These are phyloP conservation scores for Leptinotarsa texana DNA, from an alignment of 1,140 invertebrate genomes.

Conservation along the genomic window DNA sequence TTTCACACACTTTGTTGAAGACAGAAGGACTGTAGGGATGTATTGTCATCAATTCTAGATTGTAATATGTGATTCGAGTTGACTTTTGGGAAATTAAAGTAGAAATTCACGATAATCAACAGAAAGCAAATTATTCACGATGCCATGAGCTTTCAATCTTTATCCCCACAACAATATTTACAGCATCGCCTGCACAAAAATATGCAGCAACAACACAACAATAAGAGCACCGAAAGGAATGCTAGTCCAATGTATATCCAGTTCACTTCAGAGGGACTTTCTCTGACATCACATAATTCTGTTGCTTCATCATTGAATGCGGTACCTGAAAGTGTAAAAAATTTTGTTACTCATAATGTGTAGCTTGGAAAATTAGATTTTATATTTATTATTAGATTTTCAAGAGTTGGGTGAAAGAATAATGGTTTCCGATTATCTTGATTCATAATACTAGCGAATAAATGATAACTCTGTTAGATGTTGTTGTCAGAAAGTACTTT, in stretches of 20 bases:
- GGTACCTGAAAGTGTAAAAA: conserved; percentile 48
- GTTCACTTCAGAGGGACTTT: conserved; percentile 58
- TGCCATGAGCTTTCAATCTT: conserved; percentile 22
- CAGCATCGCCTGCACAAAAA: conserved; percentile 52
- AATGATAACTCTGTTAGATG: too few species aligned
- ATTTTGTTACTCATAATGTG: too few species aligned
- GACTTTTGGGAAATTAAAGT: not conserved
- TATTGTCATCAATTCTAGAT: not conserved
- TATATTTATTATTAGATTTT: too few species aligned
- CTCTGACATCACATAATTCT: conserved; percentile 62
- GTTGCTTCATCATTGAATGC: conserved; percentile 67
- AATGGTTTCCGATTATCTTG: too few species aligned
- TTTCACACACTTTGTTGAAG: too few species aligned
- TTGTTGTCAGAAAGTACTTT: too few species aligned
- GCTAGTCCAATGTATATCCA: conserved; percentile 61
- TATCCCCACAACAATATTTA: conserved; percentile 55
- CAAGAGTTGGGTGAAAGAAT: too few species aligned
- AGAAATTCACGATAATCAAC: not conserved
- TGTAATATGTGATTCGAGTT: not conserved
- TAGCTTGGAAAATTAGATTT: too few species aligned
- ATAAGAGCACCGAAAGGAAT: conserved; percentile 52
- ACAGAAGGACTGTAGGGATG: not conserved
- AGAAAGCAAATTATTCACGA: conserved; percentile 14
- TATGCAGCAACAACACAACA: conserved; percentile 55
- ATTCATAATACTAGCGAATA: too few species aligned